Conservation (phyloP, 2,888 invertebrate genomes). For the Eupsilia transversa region DNA sequence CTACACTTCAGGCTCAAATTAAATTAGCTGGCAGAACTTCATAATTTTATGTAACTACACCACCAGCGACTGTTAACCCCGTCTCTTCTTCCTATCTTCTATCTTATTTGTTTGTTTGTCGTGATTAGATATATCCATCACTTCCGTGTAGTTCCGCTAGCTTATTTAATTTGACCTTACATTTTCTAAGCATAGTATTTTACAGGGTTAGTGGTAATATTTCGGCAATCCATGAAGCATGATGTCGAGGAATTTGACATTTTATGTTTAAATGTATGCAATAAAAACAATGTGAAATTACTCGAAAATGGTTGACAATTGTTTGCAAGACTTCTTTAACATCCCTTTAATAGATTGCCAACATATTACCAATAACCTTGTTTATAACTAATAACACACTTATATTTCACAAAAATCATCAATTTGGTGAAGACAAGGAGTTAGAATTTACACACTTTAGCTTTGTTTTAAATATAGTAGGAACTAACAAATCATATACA, state of each 20-base stretch:
- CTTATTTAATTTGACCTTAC: background rate
- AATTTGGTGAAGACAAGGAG: background rate
- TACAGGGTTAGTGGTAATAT: too few species aligned
- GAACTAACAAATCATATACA: background rate
- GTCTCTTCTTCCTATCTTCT: background rate
- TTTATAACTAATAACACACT: background rate
- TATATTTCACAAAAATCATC: background rate
- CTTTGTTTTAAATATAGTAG: background rate
- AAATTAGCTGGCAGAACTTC: background rate
- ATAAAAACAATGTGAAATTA: too few species aligned
- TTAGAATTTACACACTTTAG: background rate
- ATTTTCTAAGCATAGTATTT: background rate
- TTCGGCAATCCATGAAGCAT: too few species aligned
- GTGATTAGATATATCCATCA: background rate
- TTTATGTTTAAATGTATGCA: too few species aligned
- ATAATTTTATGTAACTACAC: background rate
- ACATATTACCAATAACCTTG: too few species aligned
- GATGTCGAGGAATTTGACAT: too few species aligned
- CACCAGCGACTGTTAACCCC: background rate
- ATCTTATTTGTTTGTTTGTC: background rate
- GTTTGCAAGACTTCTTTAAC: too few species aligned
- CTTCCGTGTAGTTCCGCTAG: background rate
- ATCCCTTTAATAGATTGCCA: too few species aligned
- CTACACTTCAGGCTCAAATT: background rate
- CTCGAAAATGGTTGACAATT: too few species aligned